Evolutionary conservation across 2,113 vertebrate genomes (phyloP).

Genomic region (Formicarius rufipectus): DNA sequence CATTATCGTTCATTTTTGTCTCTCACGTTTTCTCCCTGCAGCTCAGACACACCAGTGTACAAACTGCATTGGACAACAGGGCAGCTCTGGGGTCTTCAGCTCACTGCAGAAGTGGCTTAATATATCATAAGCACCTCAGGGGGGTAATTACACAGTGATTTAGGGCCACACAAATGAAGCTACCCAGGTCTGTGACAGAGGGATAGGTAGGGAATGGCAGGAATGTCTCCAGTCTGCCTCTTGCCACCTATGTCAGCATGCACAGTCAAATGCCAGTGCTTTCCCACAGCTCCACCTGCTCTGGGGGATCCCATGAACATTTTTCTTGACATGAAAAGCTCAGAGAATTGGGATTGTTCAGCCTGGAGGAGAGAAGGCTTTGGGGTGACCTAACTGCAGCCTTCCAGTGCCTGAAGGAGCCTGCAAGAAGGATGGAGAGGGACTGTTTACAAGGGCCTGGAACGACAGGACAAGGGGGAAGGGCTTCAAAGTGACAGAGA

Average conservation of each 20-base stretch:
- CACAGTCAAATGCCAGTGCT: not conserved
- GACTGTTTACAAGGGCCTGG: too few relatives aligned
- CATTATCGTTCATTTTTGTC: not conserved
- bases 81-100: not conserved
- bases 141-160: not conserved
- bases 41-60: not conserved
- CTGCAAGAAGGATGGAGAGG: not conserved
- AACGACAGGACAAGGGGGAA: not conserved
- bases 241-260: not conserved
- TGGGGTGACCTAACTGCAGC: not conserved
- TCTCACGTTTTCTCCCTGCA: not conserved
- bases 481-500: not conserved
- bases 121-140: fast-evolving
- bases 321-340: not conserved
- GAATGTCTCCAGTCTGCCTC: not conserved
- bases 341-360: not conserved
- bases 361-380: not conserved
- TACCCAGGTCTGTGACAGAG: not conserved
- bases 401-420: not conserved
- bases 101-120: not conserved
- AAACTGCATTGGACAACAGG: fast-evolving
- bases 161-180: fast-evolving
- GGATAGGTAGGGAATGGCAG: fast-evolving
- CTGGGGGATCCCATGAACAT: not conserved
- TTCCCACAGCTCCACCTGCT: not conserved